Evolutionary conservation across 2,888 invertebrate species (phyloP), one percentile per base, ranked within the genome.

Genomic region (Lepidocyrtinus sp.): DNA sequence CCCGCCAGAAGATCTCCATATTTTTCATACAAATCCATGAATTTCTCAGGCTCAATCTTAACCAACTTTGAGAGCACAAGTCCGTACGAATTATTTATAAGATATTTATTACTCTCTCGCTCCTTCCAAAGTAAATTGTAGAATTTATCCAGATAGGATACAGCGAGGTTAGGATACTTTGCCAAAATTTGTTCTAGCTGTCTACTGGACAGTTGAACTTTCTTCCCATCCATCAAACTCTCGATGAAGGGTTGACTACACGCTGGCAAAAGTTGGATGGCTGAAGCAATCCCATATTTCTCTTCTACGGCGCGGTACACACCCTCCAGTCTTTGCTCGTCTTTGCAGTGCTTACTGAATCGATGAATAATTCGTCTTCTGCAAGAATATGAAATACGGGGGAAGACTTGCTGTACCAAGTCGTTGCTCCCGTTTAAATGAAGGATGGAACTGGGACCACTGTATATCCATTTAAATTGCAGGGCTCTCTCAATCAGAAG

Each of bases 391-490:
- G 83, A 82, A 25, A 83, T 74, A 5, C 71, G 65, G 1, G 84
- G 84, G 21, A 83, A 83, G 12, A 84, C 63, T 19, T 70, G 59
- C 26, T 78, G 61, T 3, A 82, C 67, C 26, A 84, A 61, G 67
- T 75, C 82, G 26, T 78, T 78, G 55, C 75, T 75, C 21, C 82
- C 77, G 2, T 77, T 76, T 3, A 84, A 36, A 0, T 62, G 27
- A 19, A 77, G 65, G 21, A 76, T 63, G 55, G 72, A 69, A n/a
- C 64, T 75, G 17, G 64, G 27, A 2, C 70, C 70, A 5, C 24
- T 62, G 59, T 79, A 84, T 22, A 84, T 82, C 84, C 84, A 84
- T 24, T 59, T 65, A 46, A 84, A 75, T 36, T 83, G 80, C 15
- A 83, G 67, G 5, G 84, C 81, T 67, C 81, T 68, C 19, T 81